Base-by-base conservation (phyloP, 2,797 vertebrate genomes). In the Mus minutoides region DNA sequence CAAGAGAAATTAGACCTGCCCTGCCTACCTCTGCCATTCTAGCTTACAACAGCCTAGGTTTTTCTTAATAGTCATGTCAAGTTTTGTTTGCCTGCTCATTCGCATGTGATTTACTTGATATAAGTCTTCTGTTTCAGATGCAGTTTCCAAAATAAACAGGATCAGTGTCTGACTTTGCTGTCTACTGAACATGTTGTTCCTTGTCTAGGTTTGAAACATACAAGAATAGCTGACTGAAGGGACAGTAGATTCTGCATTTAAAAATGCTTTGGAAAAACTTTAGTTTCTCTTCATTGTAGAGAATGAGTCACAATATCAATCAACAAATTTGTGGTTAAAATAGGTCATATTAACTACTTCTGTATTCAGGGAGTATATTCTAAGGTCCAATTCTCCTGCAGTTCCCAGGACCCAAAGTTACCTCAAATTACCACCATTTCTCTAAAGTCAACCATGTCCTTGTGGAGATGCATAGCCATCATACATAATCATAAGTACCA, bases 311-410 rank as follows among this genome's bases (percentile, higher is more conserved):
- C 34, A 88, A 10, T 77, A 73, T 71, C 22, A 24, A 7, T 56
- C 94, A 86, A 62, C 37, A 1, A 49, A 75, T 85, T 85, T 52
- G 40, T 62, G 64, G 6, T 79, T 91, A 90, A 93, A 93, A 76
- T 60, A 26, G 26, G 3, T 91, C 86, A 92, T 13, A 37, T 22
- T 82, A 58, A 78, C 26, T 40, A 37, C 40, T 90, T 96, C 49
- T 6, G 6, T 85, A 84, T 96, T 88, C 34, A 64, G 49, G 40
- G 43, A 62, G 7, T n/a, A 11, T 54, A 21, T 73, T 91, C 9
- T 60, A 86, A 77, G 83, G 29, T 71, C 75, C 76, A 3, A 73
- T 40, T 14, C 49, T 64, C 21, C 40, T 90, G 6, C 6, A 73
- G 49, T 56, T 90, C 22, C 82, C 43, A 64, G 24, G 24, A 69